Percentiles rank a stretch among this genome's conserved stretches.
Conservation (phyloP, 2,797 vertebrate genomes). For the Sebastolobus alascanus region DNA sequence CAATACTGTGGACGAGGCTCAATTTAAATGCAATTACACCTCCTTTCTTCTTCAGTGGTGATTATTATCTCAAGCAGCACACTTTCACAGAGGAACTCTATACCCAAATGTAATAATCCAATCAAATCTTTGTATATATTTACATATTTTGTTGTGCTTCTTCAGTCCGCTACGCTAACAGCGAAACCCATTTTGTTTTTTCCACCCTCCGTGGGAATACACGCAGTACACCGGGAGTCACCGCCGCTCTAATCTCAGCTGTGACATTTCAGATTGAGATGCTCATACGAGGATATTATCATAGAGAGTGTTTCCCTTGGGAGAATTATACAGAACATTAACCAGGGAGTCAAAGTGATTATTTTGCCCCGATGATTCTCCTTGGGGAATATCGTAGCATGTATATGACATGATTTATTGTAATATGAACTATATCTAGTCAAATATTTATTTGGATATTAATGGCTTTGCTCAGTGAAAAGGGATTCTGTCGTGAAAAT, state of each 20-base stretch:
- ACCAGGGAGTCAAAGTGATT: conserved; percentile 81
- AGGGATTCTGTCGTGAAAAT: conserved; percentile 41
- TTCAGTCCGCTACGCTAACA: conserved; percentile 26
- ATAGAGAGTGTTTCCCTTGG: conserved; percentile 80
- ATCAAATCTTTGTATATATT: conserved; percentile 61
- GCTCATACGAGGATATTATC: conserved; percentile 77
- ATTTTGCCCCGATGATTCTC: conserved; percentile 71
- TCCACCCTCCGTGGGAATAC: conserved; percentile 47
- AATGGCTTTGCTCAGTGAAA: conserved; percentile 71
- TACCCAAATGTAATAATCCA: conserved; percentile 60
- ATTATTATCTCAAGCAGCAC: conserved; percentile 34
- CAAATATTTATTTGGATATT: conserved; percentile 77
- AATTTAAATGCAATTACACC: conserved; percentile 38
- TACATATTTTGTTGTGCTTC: conserved; percentile 65
- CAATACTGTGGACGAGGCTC: conserved; percentile 13
- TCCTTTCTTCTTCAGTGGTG: conserved; percentile 29
- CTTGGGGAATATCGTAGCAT: conserved; percentile 68
- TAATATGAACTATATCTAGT: conserved; percentile 75
- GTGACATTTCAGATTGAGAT: conserved; percentile 81
- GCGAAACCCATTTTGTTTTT: conserved; percentile 44
- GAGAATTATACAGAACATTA: conserved; percentile 87
- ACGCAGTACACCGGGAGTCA: conserved; percentile 10
- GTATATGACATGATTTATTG: conserved; percentile 81
- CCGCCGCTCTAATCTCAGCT: conserved; percentile 57
- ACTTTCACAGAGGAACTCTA: conserved; percentile 19